These are phyloP conservation scores for Philaenus spumarius DNA, from an alignment of 1,140 invertebrate species.

Conservation along the genomic window DNA sequence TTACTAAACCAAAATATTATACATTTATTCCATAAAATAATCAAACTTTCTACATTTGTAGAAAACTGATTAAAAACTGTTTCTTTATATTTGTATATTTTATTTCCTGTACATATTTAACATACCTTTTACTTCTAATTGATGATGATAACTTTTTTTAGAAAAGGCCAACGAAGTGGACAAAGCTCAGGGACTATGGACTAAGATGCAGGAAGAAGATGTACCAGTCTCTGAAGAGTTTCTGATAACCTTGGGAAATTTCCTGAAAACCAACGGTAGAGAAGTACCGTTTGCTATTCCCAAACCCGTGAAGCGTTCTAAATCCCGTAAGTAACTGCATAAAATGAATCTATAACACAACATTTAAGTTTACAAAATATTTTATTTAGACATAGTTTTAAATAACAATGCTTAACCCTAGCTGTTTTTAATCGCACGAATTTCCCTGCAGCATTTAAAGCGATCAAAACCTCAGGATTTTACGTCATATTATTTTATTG, in stretches of 20 bases:
- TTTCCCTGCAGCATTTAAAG: too few relatives aligned
- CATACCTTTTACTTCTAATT: not conserved
- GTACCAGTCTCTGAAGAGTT: conserved; percentile 61
- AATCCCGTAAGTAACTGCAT: too few relatives aligned
- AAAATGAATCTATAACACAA: too few relatives aligned
- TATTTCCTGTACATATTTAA: not conserved
- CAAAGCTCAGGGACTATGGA: conserved; percentile 68
- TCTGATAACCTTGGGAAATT: conserved; percentile 52
- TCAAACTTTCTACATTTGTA: not conserved
- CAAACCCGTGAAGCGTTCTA: too few relatives aligned
- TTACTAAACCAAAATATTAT: not conserved
- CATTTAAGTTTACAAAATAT: too few relatives aligned
- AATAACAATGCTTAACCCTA: not conserved
- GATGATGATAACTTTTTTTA: conserved; percentile 23
- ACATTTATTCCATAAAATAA: not conserved
- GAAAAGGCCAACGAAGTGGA: conserved; percentile 49
- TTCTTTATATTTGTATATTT: not conserved
- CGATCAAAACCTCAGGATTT: too few relatives aligned
- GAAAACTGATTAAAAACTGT: not conserved
- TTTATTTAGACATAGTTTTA: not conserved
- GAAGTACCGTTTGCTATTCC: conserved; percentile 53
- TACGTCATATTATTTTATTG: too few relatives aligned
- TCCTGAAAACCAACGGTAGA: conserved; percentile 55
- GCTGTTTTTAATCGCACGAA: not conserved
- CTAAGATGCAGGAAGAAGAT: conserved; percentile 73